Evolutionary conservation across 2,888 invertebrate genomes (phyloP), one percentile per base, ranked within the genome.

Genomic region (Tineola bisselliella): DNA sequence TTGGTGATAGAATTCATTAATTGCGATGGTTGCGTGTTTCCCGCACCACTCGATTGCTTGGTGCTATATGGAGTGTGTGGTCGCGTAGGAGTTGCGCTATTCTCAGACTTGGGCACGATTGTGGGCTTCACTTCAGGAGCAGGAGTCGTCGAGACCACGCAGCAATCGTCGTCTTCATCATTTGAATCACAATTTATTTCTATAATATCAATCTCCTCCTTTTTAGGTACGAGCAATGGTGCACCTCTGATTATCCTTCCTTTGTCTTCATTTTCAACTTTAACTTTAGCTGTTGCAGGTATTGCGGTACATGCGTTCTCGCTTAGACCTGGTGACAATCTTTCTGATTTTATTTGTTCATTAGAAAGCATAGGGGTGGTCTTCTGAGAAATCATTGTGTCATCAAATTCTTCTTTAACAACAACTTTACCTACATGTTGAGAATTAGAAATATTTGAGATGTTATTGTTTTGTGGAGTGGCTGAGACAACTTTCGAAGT

Each of bases 181-280:
- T 84, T 81, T 0, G 84, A 84, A 66, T 87, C 87, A 11, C 87
- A 84, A 65, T 86, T 84, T 59, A 87, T 87, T 72, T 87, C 87
- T 62, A 87, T 86, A 15, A 87, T 73, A 0, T 84, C 80, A 31
- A 79, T 65, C 11, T 69, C 70, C 25, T 25, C 38, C 15, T 6
- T 13, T 13, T 48, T 48, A 48, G 48, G 48, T 10, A 48, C 48
- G 8, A 48, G 10, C 15, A 48, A 48, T 17, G 48, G 48, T 48
- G 17, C 8, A 13, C 4, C 8, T 43, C 8, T 0, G 81, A 76
- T 18, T 18, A 15, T 48, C 4, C 6, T 18, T 18, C 13, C 25
- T 4, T 6, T 6, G 25, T 30, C 44, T 44, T 75, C 83, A 0
- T 76, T 74, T 66, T 87, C 86, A 10, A 78, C 71, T 69, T 87